These are phyloP conservation scores for Macrostomum lignano DNA, from an alignment of 1,140 invertebrate species.

Conservation along the genomic window DNA sequence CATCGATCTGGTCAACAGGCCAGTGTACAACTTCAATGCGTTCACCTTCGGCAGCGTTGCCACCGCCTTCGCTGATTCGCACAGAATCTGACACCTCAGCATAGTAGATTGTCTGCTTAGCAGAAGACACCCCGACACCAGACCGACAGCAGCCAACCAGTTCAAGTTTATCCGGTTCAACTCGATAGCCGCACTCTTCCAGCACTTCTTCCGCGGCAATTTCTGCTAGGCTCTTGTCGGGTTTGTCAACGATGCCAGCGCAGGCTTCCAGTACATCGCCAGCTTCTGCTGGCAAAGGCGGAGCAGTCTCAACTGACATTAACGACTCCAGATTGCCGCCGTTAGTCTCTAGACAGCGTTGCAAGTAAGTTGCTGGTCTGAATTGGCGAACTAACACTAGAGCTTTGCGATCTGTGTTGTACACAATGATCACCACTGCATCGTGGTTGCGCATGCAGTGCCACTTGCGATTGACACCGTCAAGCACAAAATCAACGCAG, in stretches of 20 bases:
- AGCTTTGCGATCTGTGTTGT: not conserved
- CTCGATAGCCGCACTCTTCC: constrained; percentile 79
- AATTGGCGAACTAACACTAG: not conserved
- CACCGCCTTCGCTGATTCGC: constrained; percentile 43
- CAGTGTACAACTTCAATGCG: constrained; percentile 67
- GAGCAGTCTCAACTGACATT: not conserved
- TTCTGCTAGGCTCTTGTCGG: constrained; percentile 37
- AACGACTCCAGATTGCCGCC: not conserved
- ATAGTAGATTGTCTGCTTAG: constrained; percentile 52
- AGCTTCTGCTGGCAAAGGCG: not conserved
- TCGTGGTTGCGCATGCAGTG: no score
- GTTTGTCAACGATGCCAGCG: constrained; percentile 52
- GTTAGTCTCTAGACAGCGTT: not conserved
- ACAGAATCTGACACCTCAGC: constrained; percentile 70
- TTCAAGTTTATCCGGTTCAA: constrained; percentile 39
- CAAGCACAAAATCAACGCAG: no score
- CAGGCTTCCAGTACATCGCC: not conserved
- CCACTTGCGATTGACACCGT: no score
- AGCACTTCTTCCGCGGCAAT: constrained; percentile 58
- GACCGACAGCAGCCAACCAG: constrained; percentile 28
- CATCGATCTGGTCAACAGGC: constrained; percentile 27
- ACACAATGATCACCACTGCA: not conserved
- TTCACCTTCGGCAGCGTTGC: constrained; percentile 63
- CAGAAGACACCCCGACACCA: constrained; percentile 33
- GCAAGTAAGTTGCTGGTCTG: not conserved